Evolutionary conservation across 2,888 invertebrate genomes (phyloP).

Genomic region (Luperina testacea): DNA sequence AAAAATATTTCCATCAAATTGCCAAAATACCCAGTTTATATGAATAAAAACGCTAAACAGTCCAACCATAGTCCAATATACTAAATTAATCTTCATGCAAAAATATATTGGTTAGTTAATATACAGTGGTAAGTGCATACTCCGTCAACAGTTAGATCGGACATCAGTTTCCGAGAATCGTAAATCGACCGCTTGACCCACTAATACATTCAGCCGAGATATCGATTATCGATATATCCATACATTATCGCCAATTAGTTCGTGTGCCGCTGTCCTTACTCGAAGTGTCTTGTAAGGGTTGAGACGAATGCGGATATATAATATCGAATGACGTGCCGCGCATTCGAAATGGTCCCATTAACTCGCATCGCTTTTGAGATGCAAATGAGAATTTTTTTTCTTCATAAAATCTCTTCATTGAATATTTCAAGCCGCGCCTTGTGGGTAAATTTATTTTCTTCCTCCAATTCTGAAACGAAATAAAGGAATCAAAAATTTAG

Average conservation of each 20-base stretch:
- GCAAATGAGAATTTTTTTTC: slow-evolving; percentile 86
- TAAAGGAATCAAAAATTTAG: slow-evolving; percentile 68
- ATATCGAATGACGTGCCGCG: slow-evolving; percentile 83
- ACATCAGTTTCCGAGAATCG: slow-evolving; percentile 36
- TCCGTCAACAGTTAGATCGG: slow-evolving; percentile 21
- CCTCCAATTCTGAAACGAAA: slow-evolving; percentile 76
- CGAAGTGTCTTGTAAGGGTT: slow-evolving; percentile 84
- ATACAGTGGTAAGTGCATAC: slow-evolving; percentile 6
- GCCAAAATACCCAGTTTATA: background rate
- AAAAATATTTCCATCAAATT: background rate
- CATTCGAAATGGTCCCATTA: slow-evolving; percentile 86
- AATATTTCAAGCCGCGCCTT: slow-evolving; percentile 85
- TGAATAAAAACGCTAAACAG: background rate
- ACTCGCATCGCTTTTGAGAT: slow-evolving; percentile 88
- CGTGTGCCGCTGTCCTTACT: slow-evolving; percentile 64
- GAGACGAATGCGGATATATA: slow-evolving; percentile 74
- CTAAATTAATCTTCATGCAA: background rate
- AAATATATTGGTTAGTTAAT: background rate
- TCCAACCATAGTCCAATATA: background rate
- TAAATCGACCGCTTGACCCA: slow-evolving; percentile 49
- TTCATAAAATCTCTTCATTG: slow-evolving; percentile 87
- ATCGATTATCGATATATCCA: slow-evolving; percentile 56
- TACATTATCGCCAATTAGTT: slow-evolving; percentile 65
- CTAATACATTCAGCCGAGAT: slow-evolving; percentile 45
- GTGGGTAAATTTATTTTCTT: slow-evolving; percentile 84